Evolutionary conservation across 2,888 invertebrate genomes (phyloP).

Genomic region (Eumerus sabulonum): DNA sequence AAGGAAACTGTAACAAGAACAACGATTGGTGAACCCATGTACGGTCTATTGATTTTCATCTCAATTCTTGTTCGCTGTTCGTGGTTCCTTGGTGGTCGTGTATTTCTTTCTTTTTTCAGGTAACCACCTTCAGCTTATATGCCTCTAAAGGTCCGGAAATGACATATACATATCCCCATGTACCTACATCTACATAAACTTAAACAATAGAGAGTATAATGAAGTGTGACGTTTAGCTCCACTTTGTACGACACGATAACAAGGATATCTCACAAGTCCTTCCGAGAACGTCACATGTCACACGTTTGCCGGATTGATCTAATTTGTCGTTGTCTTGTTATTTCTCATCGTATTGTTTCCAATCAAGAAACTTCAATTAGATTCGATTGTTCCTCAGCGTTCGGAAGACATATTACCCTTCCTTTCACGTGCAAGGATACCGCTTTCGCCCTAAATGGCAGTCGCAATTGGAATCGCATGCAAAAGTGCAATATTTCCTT

Average conservation of each 20-base stretch:
- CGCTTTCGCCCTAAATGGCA: slow-evolving; percentile 23
- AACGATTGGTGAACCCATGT: slow-evolving; percentile 47
- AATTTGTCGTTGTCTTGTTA: slow-evolving; percentile 33
- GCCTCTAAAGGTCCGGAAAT: slow-evolving; percentile 51
- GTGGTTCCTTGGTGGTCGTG: slow-evolving; percentile 20
- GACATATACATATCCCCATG: neutral
- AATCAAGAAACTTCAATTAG: slow-evolving; percentile 42
- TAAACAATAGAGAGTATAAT: slow-evolving; percentile 58
- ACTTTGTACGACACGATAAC: slow-evolving; percentile 43
- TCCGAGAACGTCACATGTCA: slow-evolving; percentile 45
- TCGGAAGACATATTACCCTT: neutral
- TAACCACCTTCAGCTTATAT: slow-evolving; percentile 19
- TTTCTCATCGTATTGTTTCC: neutral
- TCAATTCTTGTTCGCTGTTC: too few relatives aligned
- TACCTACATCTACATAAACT: neutral
- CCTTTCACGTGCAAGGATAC: slow-evolving; percentile 40
- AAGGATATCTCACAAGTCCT: slow-evolving; percentile 37
- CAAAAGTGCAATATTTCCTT: slow-evolving; percentile 51
- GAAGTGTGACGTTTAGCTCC: slow-evolving; percentile 58
- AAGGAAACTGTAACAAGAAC: slow-evolving; percentile 55
- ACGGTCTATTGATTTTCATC: slow-evolving; percentile 58
- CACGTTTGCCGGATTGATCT: slow-evolving; percentile 21
- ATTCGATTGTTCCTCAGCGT: slow-evolving; percentile 28
- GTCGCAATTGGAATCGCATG: slow-evolving; percentile 59
- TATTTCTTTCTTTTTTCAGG: slow-evolving; percentile 25